These are phyloP conservation scores for Apogon hyalosoma DNA, from an alignment of 2,797 vertebrate genomes.

Conservation along the genomic window DNA sequence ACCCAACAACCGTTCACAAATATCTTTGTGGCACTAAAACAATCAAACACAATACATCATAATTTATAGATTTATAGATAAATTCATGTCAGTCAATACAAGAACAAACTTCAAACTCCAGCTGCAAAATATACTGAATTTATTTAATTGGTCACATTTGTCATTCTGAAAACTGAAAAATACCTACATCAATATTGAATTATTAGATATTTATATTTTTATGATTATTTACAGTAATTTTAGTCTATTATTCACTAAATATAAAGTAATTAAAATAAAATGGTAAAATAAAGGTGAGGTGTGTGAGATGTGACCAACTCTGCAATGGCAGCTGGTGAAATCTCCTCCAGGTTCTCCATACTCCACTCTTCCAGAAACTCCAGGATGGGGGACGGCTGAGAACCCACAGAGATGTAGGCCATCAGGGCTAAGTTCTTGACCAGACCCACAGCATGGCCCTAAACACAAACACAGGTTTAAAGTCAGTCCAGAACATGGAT, in stretches of 20 bases:
- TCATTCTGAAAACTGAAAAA: too few species aligned
- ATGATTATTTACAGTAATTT: too few species aligned
- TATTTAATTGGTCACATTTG: too few species aligned
- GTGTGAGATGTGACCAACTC: constrained; percentile 78
- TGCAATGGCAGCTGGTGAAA: constrained; percentile 98
- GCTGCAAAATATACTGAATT: too few species aligned
- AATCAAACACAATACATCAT: not conserved
- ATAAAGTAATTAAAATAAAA: too few species aligned
- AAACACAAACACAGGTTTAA: not conserved
- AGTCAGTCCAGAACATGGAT: not conserved
- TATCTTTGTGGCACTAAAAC: constrained; percentile 94
- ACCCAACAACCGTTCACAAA: constrained; percentile 99
- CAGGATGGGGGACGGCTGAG: constrained; percentile 97
- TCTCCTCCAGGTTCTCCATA: constrained; percentile 99
- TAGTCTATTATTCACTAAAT: too few species aligned
- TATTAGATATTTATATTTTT: too few species aligned
- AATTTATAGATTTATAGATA: too few species aligned
- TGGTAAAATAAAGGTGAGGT: too few species aligned
- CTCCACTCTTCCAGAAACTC: constrained; percentile 99
- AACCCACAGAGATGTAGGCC: constrained; percentile 99
- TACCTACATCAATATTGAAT: too few species aligned
- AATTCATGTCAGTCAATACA: too few species aligned
- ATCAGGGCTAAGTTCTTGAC: constrained; percentile 98
- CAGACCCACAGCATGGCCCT: constrained; percentile 99
- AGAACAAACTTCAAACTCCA: too few species aligned